These are phyloP conservation scores for Oryzias dopingdopingensis DNA, from an alignment of 2,797 vertebrate species.

Conservation along the genomic window DNA sequence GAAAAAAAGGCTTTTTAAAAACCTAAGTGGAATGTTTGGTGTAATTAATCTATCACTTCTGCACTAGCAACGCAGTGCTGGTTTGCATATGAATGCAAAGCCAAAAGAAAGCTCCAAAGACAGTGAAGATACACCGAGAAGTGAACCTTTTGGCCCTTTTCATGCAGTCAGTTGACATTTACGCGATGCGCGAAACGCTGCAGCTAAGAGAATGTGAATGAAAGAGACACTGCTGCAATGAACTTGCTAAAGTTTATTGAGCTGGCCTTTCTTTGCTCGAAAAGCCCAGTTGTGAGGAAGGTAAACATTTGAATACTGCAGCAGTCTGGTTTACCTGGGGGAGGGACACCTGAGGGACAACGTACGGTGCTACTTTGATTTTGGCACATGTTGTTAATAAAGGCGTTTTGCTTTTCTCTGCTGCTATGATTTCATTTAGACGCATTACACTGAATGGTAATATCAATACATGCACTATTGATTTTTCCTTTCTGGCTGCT, in stretches of 20 bases:
- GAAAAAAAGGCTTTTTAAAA: too few relatives aligned
- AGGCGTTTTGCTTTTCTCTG: conserved; percentile 62
- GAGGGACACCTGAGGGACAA: conserved; percentile 42
- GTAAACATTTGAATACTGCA: conserved; percentile 23
- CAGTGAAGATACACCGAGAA: not conserved
- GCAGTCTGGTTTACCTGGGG: conserved; percentile 47
- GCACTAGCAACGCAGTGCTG: too few relatives aligned
- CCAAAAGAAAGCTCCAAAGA: not conserved
- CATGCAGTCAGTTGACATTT: conserved; percentile 5
- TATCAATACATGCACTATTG: conserved; percentile 75
- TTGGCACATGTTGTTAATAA: conserved; percentile 70
- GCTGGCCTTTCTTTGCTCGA: conserved; percentile 5
- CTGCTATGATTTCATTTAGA: conserved; percentile 74
- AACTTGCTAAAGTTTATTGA: conserved; percentile 1
- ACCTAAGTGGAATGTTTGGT: too few relatives aligned
- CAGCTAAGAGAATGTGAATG: conserved; percentile 8
- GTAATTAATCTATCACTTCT: too few relatives aligned
- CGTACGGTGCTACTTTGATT: conserved; percentile 56
- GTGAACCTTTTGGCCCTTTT: not conserved
- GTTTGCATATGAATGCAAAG: not conserved
- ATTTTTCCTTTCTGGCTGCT: conserved; percentile 65
- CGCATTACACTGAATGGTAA: conserved; percentile 74
- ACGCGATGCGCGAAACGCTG: not conserved
- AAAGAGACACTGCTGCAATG: conserved; percentile 5
- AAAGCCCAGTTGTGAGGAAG: conserved; percentile 12